Conservation (phyloP, 64 coral and sea anemone genomes). For the Platygyra sinensis region DNA sequence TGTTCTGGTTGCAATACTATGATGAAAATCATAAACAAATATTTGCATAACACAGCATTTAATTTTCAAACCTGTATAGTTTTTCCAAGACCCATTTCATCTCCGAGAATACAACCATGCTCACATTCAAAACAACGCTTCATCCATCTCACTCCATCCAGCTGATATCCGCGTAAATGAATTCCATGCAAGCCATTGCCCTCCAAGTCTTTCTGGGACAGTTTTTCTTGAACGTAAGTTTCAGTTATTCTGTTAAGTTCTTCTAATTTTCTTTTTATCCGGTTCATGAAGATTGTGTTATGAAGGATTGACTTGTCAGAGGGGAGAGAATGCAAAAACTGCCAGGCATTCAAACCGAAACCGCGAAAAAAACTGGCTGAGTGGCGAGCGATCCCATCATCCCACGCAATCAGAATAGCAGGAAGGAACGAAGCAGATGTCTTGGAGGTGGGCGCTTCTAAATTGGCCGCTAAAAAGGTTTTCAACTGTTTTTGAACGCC, state of each 20-base stretch:
- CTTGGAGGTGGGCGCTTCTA: neutral
- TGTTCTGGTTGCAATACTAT: neutral
- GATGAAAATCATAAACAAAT: neutral
- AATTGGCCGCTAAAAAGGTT: neutral
- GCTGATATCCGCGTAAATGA: conserved; percentile 67
- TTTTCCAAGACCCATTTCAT: conserved; percentile 94
- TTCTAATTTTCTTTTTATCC: conserved; percentile 40
- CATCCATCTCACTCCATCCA: conserved; percentile 74
- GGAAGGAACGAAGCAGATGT: neutral
- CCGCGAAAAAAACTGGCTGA: neutral
- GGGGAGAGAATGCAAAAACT: neutral
- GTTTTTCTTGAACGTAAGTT: neutral
- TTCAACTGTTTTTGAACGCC: neutral
- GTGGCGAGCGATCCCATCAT: neutral
- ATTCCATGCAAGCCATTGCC: conserved; percentile 67
- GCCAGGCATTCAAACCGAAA: neutral
- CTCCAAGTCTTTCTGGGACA: conserved; percentile 59
- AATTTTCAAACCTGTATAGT: conserved; percentile 81
- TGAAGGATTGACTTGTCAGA: neutral
- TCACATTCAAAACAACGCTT: conserved; percentile 33
- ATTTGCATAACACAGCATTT: neutral
- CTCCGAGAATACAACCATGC: conserved; percentile 78
- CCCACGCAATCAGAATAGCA: neutral
- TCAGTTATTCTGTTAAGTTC: conserved; percentile 24
- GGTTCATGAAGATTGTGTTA: conserved; percentile 15